These are phyloP conservation scores for Drosophila orena DNA, from an alignment of 1,140 invertebrate genomes.

Conservation along the genomic window DNA sequence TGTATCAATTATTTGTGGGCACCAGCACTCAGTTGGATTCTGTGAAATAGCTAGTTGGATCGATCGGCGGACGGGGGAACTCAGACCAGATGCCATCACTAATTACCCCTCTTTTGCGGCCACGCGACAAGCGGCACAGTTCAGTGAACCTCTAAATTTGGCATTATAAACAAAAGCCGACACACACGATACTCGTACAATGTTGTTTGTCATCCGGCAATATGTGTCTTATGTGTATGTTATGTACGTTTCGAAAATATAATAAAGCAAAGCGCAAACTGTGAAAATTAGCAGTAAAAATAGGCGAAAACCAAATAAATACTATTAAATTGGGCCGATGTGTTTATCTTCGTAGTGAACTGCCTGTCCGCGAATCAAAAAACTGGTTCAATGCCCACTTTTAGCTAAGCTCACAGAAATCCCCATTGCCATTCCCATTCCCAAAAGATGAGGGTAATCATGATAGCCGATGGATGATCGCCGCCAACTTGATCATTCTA, in stretches of 20 bases:
- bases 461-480: slow-evolving; percentile 25
- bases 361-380: neutral
- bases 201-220: slow-evolving; percentile 37
- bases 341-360: slow-evolving; percentile 39
- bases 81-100: slow-evolving; percentile 10
- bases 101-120: slow-evolving; percentile 3
- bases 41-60: slow-evolving; percentile 2
- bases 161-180: slow-evolving; percentile 37
- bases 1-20: slow-evolving; percentile 13
- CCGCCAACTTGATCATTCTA: slow-evolving; percentile 67
- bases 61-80: neutral
- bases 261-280: slow-evolving; percentile 50
- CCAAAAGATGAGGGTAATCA: slow-evolving; percentile 30
- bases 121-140: slow-evolving; percentile 14
- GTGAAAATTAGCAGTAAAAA: slow-evolving; percentile 71
- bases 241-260: slow-evolving; percentile 12
- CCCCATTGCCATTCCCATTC: slow-evolving; percentile 35
- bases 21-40: neutral
- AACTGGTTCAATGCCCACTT: slow-evolving; percentile 30
- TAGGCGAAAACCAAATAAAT: slow-evolving; percentile 25
- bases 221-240: slow-evolving; percentile 13
- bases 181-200: neutral
- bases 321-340: slow-evolving; percentile 45
- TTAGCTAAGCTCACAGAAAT: slow-evolving; percentile 48
- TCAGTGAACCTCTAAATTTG: slow-evolving; percentile 39